Evolutionary conservation across 2,888 invertebrate genomes (phyloP), one percentile per base, ranked within the genome.

Genomic region (Scaptomyza reducta): DNA sequence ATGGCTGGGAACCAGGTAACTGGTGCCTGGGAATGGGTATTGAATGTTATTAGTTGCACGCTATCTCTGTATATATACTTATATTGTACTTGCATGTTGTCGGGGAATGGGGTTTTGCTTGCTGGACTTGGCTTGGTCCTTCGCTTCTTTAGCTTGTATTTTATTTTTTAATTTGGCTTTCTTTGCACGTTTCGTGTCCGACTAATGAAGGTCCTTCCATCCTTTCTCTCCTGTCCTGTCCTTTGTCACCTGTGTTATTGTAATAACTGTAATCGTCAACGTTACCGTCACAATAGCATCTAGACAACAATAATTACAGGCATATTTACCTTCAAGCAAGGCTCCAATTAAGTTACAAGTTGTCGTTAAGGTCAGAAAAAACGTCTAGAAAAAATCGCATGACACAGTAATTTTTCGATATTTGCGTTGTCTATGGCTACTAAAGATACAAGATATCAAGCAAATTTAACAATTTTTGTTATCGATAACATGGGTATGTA

Each of bases 31-130:
- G 61, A 45, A 35, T 45, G 45, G 25, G 55, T 38, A 29, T 35
- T 49, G 56, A 65, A 86, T 82, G 85, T 82, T 82, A 87, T 82
- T 85, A 87, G 88, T 68, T 70, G 56, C 86, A 87, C 86, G 82
- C 82, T 3, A 11, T 11, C 10, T 11, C 10, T 9, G 2, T 10
- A 31, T 31, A 31, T 10, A 31, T 1, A 9, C 10, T 10, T 31
- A 10, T 10, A 10, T 2, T 29, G 9, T 29, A 25, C 5, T 25
- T 5, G 25, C 5, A 25, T 2, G 11, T 25, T 29, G 33, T 47
- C 14, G 46, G 22, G 14, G 29, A 10, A 41, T 41, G 22, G 33
- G 22, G n/a, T n/a, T 27, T 31, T 31, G 14, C 18, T 33, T 33
- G 3, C 11, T n/a, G 4, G 33, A 3, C 13, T 4, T 4, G 25